Base-by-base conservation (phyloP, 2,888 invertebrate genomes). In the Cataglyphis cursor region DNA sequence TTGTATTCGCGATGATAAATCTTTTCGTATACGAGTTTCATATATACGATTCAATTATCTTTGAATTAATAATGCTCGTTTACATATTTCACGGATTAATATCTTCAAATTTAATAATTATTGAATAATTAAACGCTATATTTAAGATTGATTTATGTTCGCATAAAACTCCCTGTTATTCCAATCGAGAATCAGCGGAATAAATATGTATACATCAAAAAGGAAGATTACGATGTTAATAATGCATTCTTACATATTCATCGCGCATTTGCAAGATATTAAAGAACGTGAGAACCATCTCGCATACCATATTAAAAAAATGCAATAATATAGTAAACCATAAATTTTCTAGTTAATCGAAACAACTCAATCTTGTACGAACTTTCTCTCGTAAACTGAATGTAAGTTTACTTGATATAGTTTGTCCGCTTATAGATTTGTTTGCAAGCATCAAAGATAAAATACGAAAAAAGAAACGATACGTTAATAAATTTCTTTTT, bases 271-370 rank as follows among this genome's bases (percentile, higher is more conserved):
- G 4, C 59, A 57, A 51, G 21, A 57, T 57, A 78, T 70, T 78
- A 70, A 78, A 21, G 59, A 78, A 78, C 78, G 78, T 78, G 78
- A 59, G 78, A 78, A 70, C 44, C 44, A 35, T 28, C n/a, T 78
- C 18, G 72, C 78, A 70, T 72, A 31, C 5, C 15, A 28, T 24
- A 59, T 78, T 35, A 44, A 59, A 78, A 78, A 59, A 78, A 78
- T 70, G 59, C 44, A 18, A 48, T 6, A 72, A 31, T 59, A 78
- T 57, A 35, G 28, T 21, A 68, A 70, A 70, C 4, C 10, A 59
- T 70, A 78, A 59, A 78, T 78, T 78, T 72, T 21, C 18, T 2
- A 59, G 70, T 68, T 78, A 78, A 78, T 78, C 70, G 44, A 78
- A 70, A 78, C 48, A 70, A 78, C 59, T 59, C 41, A 21, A 76